A percentile compares a stretch with the other conserved stretches of the same genome.
These are phyloP conservation scores for Stenotaenia linearis DNA, from an alignment of 2,888 invertebrate species.

Conservation along the genomic window DNA sequence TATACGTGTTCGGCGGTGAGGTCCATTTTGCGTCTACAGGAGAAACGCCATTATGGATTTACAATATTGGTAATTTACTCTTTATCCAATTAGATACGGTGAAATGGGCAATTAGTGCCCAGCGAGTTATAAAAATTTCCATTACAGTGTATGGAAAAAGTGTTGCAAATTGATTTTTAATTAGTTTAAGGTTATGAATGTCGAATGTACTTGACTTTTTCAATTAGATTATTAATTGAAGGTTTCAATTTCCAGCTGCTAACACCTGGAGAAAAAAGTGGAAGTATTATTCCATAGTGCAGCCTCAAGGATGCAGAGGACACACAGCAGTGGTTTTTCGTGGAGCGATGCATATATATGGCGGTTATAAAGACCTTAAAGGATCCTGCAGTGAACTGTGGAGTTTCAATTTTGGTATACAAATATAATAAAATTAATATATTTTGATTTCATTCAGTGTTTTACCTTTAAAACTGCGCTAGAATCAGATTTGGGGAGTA, in stretches of 20 bases:
- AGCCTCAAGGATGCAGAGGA: slow-evolving; percentile 70
- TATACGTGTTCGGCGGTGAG: slow-evolving; percentile 83
- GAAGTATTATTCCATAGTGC: slow-evolving; percentile 48
- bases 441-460: too few species aligned
- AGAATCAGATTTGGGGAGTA: too few species aligned
- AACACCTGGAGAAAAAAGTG: slow-evolving; percentile 59
- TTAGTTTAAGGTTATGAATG: neutral
- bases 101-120: neutral
- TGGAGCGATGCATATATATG: slow-evolving; percentile 75
- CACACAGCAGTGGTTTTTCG: slow-evolving; percentile 74
- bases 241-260: slow-evolving; percentile 41
- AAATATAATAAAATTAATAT: neutral
- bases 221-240: neutral
- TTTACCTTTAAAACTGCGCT: neutral
- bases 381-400: slow-evolving; percentile 80
- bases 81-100: neutral
- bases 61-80: slow-evolving; percentile 60
- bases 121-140: neutral
- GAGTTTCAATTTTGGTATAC: slow-evolving; percentile 76
- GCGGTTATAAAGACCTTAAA: slow-evolving; percentile 76
- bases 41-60: slow-evolving; percentile 80
- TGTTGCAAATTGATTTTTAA: neutral
- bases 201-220: neutral
- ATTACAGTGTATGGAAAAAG: neutral
- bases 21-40: slow-evolving; percentile 68